Conservation (phyloP, 1,140 invertebrate species). For the Drosophila arizonae region DNA sequence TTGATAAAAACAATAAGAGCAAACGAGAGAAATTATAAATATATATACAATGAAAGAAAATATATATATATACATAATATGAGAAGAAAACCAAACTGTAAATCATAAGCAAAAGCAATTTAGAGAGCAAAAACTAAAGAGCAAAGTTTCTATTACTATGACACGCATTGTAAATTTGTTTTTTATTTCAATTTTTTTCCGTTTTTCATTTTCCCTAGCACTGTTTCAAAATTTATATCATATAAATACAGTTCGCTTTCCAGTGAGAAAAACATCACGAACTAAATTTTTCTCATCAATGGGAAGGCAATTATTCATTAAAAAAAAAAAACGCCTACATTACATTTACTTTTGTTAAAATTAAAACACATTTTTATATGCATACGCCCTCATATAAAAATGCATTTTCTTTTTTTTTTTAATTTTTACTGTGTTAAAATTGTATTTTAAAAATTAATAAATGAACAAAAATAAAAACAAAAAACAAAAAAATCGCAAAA, state of each 20-base stretch:
- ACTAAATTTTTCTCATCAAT: constrained; percentile 11
- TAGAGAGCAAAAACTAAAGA: constrained; percentile 44
- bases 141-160: constrained; percentile 45
- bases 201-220: constrained; percentile 13
- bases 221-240: constrained; percentile 3
- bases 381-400: constrained; percentile 41
- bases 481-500: constrained; percentile 50
- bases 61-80: constrained; percentile 47
- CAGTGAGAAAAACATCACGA: constrained; percentile 18
- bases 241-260: constrained; percentile 25
- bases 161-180: constrained; percentile 43
- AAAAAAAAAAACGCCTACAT: constrained; percentile 2
- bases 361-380: constrained; percentile 46
- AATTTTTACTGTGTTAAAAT: constrained; percentile 74
- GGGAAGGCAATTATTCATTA: constrained; percentile 17
- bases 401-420: constrained; percentile 61
- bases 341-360: constrained; percentile 41
- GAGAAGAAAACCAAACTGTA: constrained; percentile 39
- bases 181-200: constrained; percentile 8
- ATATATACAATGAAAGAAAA: constrained; percentile 24
- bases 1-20: constrained; percentile 35
- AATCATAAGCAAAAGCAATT: constrained; percentile 48
- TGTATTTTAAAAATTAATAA: constrained; percentile 63
- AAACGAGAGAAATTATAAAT: constrained; percentile 45
- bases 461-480: constrained; percentile 48